Conservation (phyloP, 2,888 invertebrate genomes). For the Epirrita christyi region DNA sequence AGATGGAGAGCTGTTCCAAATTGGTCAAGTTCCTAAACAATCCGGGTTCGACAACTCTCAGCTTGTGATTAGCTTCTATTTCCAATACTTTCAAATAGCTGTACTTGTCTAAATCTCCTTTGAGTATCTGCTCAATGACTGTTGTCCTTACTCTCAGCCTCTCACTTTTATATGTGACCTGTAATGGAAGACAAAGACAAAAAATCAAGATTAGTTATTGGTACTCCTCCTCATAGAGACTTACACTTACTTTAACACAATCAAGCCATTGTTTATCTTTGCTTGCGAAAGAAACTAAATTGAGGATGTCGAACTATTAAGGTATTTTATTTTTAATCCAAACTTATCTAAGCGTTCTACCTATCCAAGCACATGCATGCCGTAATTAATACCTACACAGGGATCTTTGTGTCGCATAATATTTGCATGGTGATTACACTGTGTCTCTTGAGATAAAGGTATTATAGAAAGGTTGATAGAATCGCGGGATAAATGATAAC, state of each 20-base stretch:
- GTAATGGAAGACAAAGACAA: slow-evolving; percentile 37
- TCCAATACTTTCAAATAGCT: slow-evolving; percentile 70
- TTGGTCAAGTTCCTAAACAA: slow-evolving; percentile 75
- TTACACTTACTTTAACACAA: no score
- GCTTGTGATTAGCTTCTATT: slow-evolving; percentile 82
- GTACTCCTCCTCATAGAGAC: neutral
- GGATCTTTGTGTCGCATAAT: slow-evolving; percentile 32
- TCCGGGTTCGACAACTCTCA: slow-evolving; percentile 76
- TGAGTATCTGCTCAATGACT: slow-evolving; percentile 67
- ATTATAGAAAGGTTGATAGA: slow-evolving; percentile 13
- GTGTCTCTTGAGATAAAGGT: slow-evolving; percentile 17
- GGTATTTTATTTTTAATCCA: neutral
- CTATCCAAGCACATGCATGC: slow-evolving; percentile 2
- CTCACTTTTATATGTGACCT: slow-evolving; percentile 65
- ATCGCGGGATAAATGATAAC: slow-evolving; percentile 13
- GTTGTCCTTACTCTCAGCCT: slow-evolving; percentile 78
- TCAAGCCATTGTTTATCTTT: no score
- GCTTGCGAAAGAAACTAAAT: neutral
- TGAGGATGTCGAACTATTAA: neutral
- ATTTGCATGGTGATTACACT: slow-evolving; percentile 26
- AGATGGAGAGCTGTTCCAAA: slow-evolving; percentile 81
- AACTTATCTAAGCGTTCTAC: neutral
- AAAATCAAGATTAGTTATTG: neutral
- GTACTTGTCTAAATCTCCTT: slow-evolving; percentile 70
- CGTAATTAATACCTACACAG: slow-evolving; percentile 14